Evolutionary conservation across 1,140 invertebrate genomes (phyloP).

Genomic region (Cardiocondyla obscurior): DNA sequence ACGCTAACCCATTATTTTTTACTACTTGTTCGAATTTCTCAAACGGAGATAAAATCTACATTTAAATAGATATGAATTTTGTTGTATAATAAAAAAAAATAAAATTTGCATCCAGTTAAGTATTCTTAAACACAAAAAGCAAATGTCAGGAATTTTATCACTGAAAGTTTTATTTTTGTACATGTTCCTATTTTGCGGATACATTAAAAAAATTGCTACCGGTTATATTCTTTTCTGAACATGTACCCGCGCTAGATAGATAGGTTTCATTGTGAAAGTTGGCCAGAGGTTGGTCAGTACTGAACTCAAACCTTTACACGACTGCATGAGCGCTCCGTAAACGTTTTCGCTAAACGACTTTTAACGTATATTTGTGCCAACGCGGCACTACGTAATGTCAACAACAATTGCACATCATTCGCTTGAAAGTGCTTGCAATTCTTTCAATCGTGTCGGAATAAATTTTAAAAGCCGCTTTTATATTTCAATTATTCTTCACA

Average conservation of each 20-base stretch:
- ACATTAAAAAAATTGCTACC: conserved; percentile 15
- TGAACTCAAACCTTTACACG: not conserved
- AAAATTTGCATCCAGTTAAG: not conserved
- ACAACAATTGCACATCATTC: conserved; percentile 19
- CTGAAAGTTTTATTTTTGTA: not conserved
- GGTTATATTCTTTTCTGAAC: not conserved
- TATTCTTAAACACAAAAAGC: too few relatives aligned
- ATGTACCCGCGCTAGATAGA: not conserved
- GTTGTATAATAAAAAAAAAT: not conserved
- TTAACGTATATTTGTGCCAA: not conserved
- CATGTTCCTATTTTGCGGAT: not conserved
- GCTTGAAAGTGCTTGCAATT: conserved; percentile 9
- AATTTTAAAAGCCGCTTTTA: conserved; percentile 50
- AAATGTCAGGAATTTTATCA: conserved; percentile 6
- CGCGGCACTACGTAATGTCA: conserved; percentile 39
- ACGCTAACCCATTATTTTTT: not conserved
- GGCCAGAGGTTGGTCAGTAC: not conserved
- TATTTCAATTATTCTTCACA: conserved; percentile 48
- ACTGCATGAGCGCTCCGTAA: not conserved
- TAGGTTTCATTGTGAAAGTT: not conserved
- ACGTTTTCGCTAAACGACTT: conserved; percentile 53
- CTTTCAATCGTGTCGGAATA: conserved; percentile 35
- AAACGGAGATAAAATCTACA: not conserved
- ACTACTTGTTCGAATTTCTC: not conserved
- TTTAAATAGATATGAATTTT: not conserved